These are phyloP conservation scores for Chironomus tepperi DNA, from an alignment of 1,140 invertebrate species.

Conservation along the genomic window DNA sequence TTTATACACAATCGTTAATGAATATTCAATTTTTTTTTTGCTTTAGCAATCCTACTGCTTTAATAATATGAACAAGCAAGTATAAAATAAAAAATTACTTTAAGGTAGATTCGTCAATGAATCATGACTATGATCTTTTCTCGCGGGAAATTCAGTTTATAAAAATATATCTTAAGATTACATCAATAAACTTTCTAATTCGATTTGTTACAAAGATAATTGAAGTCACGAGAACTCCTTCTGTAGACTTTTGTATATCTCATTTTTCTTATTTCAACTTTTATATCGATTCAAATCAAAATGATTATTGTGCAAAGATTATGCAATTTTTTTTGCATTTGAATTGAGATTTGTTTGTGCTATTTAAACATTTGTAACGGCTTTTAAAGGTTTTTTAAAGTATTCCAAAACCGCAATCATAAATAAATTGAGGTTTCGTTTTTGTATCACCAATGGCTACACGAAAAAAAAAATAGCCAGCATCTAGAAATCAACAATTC, in stretches of 20 bases:
- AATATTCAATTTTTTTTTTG: too few relatives aligned
- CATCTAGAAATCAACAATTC: too few relatives aligned
- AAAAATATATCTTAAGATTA: conserved; percentile 8
- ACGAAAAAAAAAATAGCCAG: too few relatives aligned
- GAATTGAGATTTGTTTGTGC: too few relatives aligned
- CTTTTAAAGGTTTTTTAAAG: too few relatives aligned
- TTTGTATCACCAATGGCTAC: too few relatives aligned
- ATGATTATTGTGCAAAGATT: conserved; percentile 8
- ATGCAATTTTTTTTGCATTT: not conserved
- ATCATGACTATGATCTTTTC: conserved; percentile 13
- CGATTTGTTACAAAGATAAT: conserved; percentile 2
- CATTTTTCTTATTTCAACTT: not conserved
- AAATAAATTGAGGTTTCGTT: too few relatives aligned
- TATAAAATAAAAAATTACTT: too few relatives aligned
- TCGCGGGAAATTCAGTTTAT: not conserved
- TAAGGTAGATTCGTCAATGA: not conserved
- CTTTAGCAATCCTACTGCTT: too few relatives aligned
- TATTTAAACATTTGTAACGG: too few relatives aligned
- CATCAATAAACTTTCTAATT: conserved; percentile 14
- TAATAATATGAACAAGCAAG: too few relatives aligned
- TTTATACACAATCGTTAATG: not conserved
- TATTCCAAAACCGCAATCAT: too few relatives aligned
- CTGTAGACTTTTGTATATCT: not conserved
- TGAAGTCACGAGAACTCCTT: conserved; percentile 9
- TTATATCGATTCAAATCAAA: not conserved